These are phyloP conservation scores for Myathropa florea DNA, from an alignment of 2,888 invertebrate genomes.

Conservation along the genomic window DNA sequence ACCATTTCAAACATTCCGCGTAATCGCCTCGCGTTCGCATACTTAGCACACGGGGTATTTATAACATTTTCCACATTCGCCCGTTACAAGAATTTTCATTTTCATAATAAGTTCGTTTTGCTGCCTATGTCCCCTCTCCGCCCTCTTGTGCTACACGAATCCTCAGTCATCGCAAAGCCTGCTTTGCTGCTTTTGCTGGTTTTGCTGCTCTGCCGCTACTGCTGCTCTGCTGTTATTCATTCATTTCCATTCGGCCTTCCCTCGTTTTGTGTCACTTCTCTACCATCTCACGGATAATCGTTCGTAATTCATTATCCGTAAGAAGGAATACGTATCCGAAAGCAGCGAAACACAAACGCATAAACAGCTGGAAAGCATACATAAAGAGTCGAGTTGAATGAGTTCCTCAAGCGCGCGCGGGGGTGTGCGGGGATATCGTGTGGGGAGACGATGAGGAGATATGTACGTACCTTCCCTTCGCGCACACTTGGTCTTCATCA, in stretches of 20 bases:
- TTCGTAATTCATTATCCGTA: slow-evolving; percentile 57
- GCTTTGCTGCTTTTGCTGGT: not conserved
- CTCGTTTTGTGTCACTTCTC: slow-evolving; percentile 34
- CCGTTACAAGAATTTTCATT: slow-evolving; percentile 46
- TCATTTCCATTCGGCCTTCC: slow-evolving; percentile 35
- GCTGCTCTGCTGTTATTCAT: slow-evolving; percentile 17
- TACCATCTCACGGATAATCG: slow-evolving; percentile 46
- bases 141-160: too few species aligned
- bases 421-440: too few species aligned
- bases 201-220: not conserved
- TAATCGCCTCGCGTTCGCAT: slow-evolving; percentile 46
- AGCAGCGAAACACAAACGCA: not conserved
- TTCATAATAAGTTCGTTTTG: slow-evolving; percentile 47
- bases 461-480: too few species aligned
- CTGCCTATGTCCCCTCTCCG: too few species aligned
- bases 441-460: too few species aligned
- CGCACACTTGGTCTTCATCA: too few species aligned
- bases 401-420: not conserved
- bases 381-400: not conserved
- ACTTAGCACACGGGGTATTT: slow-evolving; percentile 31
- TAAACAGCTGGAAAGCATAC: slow-evolving; percentile 22
- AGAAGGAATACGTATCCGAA: slow-evolving; percentile 20
- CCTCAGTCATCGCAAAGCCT: too few species aligned
- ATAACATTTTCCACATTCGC: slow-evolving; percentile 57
- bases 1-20: slow-evolving; percentile 21